These are phyloP conservation scores for Burhinus bistriatus DNA, from an alignment of 2,113 vertebrate species.

Conservation along the genomic window DNA sequence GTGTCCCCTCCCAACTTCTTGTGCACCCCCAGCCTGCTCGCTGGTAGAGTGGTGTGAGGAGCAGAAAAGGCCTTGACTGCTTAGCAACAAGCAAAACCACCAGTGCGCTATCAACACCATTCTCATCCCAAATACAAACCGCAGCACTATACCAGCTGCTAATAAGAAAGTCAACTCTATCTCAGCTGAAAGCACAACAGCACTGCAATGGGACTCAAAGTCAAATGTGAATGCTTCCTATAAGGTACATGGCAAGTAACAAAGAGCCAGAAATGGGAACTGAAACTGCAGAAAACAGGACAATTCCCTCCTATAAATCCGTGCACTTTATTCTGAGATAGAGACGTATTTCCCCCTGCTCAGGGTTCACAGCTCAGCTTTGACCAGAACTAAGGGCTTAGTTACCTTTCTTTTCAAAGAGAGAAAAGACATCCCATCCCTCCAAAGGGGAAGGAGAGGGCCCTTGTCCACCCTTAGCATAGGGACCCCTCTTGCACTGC, in stretches of 20 bases:
- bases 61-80: not conserved
- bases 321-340: not conserved
- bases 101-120: not conserved
- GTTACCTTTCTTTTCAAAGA: not conserved
- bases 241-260: not conserved
- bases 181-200: not conserved
- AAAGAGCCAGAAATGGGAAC: not conserved
- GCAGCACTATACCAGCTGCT: not conserved
- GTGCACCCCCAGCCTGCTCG: not conserved
- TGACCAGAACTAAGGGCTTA: not conserved
- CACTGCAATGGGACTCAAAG: not conserved
- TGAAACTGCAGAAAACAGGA: not conserved
- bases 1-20: not conserved
- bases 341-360: rapidly evolving
- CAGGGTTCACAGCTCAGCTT: not conserved
- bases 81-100: not conserved
- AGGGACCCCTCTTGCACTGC: not conserved
- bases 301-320: not conserved
- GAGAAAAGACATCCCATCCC: not conserved
- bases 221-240: not conserved
- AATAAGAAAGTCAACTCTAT: not conserved
- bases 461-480: not conserved
- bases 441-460: not conserved
- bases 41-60: not conserved
- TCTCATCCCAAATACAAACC: not conserved